These are phyloP conservation scores for Melanerpes aurifrons DNA, from an alignment of 2,113 vertebrate species.

Conservation along the genomic window DNA sequence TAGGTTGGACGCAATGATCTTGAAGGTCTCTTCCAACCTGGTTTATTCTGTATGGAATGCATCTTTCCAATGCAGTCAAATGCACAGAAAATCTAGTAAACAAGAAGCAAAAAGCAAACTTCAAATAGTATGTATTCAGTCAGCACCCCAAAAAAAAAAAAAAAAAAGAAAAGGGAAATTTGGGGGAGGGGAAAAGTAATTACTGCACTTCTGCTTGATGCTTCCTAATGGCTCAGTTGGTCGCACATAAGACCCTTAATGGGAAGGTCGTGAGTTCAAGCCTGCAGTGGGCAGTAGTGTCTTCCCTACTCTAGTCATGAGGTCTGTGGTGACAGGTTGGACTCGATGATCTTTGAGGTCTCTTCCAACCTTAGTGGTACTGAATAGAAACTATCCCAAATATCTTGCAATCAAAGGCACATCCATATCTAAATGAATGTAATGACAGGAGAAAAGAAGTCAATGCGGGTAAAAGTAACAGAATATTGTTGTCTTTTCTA, in stretches of 20 bases:
- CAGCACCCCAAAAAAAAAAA: neutral
- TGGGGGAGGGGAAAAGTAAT: neutral
- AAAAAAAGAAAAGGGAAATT: neutral
- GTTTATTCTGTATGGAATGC: too few species aligned
- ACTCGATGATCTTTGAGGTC: too few species aligned
- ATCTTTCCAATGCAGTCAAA: neutral
- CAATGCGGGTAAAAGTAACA: accelerated
- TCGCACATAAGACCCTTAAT: too few species aligned
- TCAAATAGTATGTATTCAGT: neutral
- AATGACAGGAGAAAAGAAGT: neutral
- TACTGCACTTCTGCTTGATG: neutral
- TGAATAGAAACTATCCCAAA: neutral
- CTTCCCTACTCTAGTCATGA: too few species aligned
- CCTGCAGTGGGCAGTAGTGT: too few species aligned
- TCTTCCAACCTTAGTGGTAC: too few species aligned
- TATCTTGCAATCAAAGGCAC: neutral
- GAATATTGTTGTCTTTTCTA: neutral
- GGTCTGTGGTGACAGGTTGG: too few species aligned
- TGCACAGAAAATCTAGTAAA: neutral
- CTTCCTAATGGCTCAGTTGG: too few species aligned
- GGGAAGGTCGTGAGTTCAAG: too few species aligned
- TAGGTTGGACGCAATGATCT: too few species aligned
- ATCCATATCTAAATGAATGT: neutral
- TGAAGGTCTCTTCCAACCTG: too few species aligned
- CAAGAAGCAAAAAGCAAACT: neutral